Evolutionary conservation across 2,888 invertebrate species (phyloP), one percentile per base, ranked within the genome.

Genomic region (Microplitis manilae): DNA sequence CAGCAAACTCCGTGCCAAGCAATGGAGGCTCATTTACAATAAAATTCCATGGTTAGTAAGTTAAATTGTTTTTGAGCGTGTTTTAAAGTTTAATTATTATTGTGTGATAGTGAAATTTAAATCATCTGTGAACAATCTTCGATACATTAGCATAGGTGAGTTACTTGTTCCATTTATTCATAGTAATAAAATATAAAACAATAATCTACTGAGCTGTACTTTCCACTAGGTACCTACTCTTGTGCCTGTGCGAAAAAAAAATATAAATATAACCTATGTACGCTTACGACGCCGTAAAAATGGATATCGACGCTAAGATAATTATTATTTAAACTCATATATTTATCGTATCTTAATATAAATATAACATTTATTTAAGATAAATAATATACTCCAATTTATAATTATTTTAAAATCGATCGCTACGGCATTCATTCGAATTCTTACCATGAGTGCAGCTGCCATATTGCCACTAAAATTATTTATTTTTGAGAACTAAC

Each of bases 1-100:
- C 82, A 82, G 81, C 77, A 85, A 86, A 87, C 87, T 87, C 85
- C 85, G 87, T 87, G 87, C 86, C 86, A 86, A 87, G 86, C 83
- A 84, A 87, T 87, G 87, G 87, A 87, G 88, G 85, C 86, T 87
- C 86, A 85, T 86, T 86, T 87, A 86, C 87, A 85, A 84, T 86
- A 86, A 86, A 86, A 85, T 84, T 85, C 84, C 85, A 82, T 86
- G 85, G 83, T 85, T 50, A 79, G 82, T 85, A 86, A 84, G 85
- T 85, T 86, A 77, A 87, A 86, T 86, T 87, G 86, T 86, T 87
- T 86, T 85, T 85, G 84, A 84, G 85, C 84, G 86, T 84, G 85
- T 86, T 81, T 50, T 84, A 83, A 83, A 85, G 86, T 85, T 84
- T 80, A 82, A 82, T 77, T 83, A 80, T 80, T 80, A 81, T 84